phyloP scores from a whole-genome alignment of 1,140 invertebrate genomes.

The Portunus trituberculatus region DNA sequence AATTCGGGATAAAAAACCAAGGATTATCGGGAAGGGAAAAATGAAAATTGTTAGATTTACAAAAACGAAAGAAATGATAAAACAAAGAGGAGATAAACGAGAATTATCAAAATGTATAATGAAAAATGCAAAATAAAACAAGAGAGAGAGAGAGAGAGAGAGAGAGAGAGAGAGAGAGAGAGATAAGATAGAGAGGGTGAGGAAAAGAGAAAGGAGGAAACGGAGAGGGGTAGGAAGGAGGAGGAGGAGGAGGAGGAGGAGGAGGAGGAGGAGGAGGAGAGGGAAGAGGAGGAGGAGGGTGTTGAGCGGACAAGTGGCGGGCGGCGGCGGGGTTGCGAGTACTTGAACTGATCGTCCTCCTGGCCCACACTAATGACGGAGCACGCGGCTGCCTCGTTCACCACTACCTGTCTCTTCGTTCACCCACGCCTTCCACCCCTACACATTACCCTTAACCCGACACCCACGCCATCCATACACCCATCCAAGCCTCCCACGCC shows the following conservation, averaged over 20 bases:
- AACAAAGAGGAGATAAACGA: background rate
- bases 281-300: background rate
- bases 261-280: background rate
- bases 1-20: background rate
- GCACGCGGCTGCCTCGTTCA: background rate
- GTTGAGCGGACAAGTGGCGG: constrained; percentile 72
- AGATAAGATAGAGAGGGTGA: background rate
- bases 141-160: constrained; percentile 30
- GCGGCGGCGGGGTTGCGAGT: constrained; percentile 33
- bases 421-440: background rate
- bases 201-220: background rate
- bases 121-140: background rate
- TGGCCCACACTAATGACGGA: constrained; percentile 68
- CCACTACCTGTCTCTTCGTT: background rate
- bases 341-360: constrained; percentile 68
- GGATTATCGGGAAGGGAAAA: background rate
- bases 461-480: background rate
- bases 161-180: constrained; percentile 12
- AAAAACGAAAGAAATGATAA: background rate
- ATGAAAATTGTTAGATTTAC: too few species aligned
- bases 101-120: background rate
- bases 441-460: background rate
- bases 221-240: background rate
- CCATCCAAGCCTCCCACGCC: background rate
- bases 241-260: background rate